These are phyloP conservation scores for Maccullochella peelii DNA, from an alignment of 2,113 vertebrate species.

Conservation along the genomic window DNA sequence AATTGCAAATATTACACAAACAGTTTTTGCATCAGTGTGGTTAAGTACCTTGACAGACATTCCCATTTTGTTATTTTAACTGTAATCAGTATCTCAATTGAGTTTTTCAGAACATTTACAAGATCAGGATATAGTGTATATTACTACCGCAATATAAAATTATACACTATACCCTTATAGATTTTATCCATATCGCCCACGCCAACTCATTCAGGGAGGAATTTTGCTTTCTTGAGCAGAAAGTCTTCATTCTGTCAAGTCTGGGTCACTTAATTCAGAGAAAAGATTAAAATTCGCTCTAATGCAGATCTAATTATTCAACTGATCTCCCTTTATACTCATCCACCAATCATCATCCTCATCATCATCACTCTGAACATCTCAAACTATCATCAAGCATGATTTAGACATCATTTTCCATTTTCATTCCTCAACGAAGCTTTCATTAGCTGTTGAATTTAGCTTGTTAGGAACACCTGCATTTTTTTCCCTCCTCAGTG, in stretches of 20 bases:
- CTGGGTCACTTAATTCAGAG: conserved; percentile 17
- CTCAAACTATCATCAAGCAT: conserved; percentile 40
- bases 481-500: conserved; percentile 17
- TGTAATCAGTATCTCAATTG: not conserved
- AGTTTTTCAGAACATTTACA: not conserved
- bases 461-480: conserved; percentile 69
- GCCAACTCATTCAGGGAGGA: not conserved
- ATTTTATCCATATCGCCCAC: not conserved
- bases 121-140: not conserved
- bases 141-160: no score
- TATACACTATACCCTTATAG: not conserved
- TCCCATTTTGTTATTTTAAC: not conserved
- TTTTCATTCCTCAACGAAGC: conserved; percentile 40
- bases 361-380: conserved; percentile 25
- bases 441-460: conserved; percentile 48
- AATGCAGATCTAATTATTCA: conserved; percentile 35
- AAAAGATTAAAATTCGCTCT: conserved; percentile 1
- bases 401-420: conserved; percentile 39
- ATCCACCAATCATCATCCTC: conserved; percentile 23
- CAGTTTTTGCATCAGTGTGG: not conserved
- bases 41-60: not conserved
- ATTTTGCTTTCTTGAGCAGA: not conserved
- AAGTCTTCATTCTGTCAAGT: conserved; percentile 3
- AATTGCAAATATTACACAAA: not conserved
- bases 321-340: not conserved